A percentile compares a stretch with the other conserved stretches of the same genome.
phyloP scores from a whole-genome alignment of 2,888 invertebrate species.

The Thera obeliscata region DNA sequence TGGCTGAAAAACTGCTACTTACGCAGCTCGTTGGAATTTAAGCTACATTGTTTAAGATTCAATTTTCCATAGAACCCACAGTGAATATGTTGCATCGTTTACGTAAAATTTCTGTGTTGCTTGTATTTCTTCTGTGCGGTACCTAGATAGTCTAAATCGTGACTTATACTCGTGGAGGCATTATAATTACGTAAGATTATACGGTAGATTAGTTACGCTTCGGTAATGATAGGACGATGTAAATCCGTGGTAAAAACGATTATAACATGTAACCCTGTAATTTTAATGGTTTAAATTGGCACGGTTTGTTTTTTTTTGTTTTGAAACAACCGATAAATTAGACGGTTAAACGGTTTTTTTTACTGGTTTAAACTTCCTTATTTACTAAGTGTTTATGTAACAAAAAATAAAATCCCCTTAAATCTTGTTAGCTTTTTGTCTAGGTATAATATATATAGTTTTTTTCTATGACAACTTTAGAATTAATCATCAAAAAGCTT shows the following conservation, averaged over 20 bases:
- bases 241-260: constrained; percentile 53
- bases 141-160: constrained; percentile 77
- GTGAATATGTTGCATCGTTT: background rate
- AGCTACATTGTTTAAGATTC: background rate
- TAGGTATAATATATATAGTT: too few species aligned
- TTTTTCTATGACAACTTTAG: too few species aligned
- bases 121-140: constrained; percentile 28
- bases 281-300: constrained; percentile 36
- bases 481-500: too few species aligned
- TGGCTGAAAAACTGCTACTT: background rate
- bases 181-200: constrained; percentile 82
- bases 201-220: constrained; percentile 63
- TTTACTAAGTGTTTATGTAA: too few species aligned
- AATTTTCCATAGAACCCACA: background rate
- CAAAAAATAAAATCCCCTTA: too few species aligned
- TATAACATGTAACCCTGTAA: constrained; percentile 41
- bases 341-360: constrained; percentile 8
- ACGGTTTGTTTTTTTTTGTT: constrained; percentile 20
- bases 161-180: constrained; percentile 74
- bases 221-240: constrained; percentile 67
- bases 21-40: background rate
- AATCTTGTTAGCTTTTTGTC: too few species aligned
- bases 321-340: constrained; percentile 13
- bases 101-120: constrained; percentile 26
- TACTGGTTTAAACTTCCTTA: background rate